Conservation (phyloP, 2,113 vertebrate species). For the Tringa solitaria region DNA sequence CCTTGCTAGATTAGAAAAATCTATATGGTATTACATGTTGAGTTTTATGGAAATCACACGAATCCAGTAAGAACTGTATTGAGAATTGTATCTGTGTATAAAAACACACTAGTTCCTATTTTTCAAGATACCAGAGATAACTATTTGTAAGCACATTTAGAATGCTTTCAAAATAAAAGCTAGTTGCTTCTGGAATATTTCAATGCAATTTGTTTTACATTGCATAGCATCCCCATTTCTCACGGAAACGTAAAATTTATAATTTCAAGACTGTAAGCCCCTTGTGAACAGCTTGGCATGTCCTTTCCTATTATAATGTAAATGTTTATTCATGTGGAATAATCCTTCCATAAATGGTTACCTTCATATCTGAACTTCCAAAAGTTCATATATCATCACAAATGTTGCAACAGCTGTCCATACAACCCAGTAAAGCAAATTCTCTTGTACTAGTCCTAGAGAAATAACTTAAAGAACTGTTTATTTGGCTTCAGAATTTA, state of each 20-base stretch:
- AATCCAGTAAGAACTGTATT: neutral
- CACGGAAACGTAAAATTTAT: neutral
- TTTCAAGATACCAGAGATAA: neutral
- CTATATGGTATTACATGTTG: neutral
- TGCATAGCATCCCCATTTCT: neutral
- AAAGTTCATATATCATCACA: neutral
- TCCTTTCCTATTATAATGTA: neutral
- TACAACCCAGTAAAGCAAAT: neutral
- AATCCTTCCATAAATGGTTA: neutral
- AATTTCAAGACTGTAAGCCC: neutral
- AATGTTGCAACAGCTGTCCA: constrained; percentile 35
- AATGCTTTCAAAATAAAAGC: neutral
- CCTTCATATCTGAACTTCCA: neutral
- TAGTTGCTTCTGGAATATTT: neutral
- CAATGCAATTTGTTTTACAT: neutral
- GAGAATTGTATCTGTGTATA: neutral
- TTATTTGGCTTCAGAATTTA: neutral
- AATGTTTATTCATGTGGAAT: neutral
- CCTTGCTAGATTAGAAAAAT: neutral
- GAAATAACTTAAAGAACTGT: neutral
- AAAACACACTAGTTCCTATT: neutral
- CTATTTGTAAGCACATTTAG: neutral
- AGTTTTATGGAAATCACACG: neutral
- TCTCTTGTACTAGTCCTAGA: neutral
- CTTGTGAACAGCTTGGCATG: neutral